phyloP scores from a whole-genome alignment of 2,113 vertebrate genomes.

The Spheniscus mendiculus region DNA sequence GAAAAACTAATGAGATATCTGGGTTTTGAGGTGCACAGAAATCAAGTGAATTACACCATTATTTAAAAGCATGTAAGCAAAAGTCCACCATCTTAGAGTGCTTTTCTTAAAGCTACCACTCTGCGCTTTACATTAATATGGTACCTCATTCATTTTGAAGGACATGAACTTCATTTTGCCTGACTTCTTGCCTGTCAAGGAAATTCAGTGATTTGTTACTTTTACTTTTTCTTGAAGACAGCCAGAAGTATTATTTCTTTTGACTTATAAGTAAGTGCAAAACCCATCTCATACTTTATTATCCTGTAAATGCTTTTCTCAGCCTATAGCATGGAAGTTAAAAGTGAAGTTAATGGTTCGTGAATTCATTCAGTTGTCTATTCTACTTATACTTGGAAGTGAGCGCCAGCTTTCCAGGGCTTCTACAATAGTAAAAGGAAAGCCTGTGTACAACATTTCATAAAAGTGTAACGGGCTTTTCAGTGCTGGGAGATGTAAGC shows the following conservation, averaged over 20 bases:
- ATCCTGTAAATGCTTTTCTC: neutral
- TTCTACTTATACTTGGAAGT: neutral
- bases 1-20: neutral
- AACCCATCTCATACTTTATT: neutral
- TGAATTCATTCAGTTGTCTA: neutral
- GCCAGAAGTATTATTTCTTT: neutral
- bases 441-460: neutral
- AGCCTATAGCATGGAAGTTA: neutral
- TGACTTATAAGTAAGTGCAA: neutral
- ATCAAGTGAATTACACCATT: neutral
- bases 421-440: neutral
- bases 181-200: neutral
- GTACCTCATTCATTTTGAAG: neutral
- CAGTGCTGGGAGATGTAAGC: neutral
- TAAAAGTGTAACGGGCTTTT: neutral
- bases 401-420: neutral
- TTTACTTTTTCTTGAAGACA: neutral
- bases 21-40: neutral
- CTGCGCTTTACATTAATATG: neutral
- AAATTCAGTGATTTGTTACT: neutral
- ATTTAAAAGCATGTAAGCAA: neutral
- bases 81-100: neutral
- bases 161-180: neutral
- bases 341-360: neutral
- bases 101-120: neutral